Evolutionary conservation across 64 coral and sea anemone species (phyloP).

Genomic region (Actinia equina): DNA sequence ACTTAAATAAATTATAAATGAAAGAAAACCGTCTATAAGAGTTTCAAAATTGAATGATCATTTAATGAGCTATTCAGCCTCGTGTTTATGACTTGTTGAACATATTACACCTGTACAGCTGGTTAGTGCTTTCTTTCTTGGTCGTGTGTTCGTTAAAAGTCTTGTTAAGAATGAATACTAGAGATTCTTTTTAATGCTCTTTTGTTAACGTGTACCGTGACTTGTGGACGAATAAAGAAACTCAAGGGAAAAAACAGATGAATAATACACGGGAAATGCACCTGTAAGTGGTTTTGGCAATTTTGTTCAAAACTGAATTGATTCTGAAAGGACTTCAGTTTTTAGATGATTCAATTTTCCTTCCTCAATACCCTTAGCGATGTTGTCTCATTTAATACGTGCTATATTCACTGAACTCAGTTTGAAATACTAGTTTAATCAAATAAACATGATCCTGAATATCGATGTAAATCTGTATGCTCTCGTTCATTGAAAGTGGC

Average conservation of each 20-base stretch:
- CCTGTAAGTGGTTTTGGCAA: background rate
- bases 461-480: no score
- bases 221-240: background rate
- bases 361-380: background rate
- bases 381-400: background rate
- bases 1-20: background rate
- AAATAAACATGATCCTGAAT: no score
- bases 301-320: background rate
- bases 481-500: no score
- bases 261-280: background rate
- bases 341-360: background rate
- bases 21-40: background rate
- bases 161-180: background rate
- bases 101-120: background rate
- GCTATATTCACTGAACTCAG: no score
- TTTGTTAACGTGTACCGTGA: background rate
- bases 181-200: slow-evolving; percentile 2
- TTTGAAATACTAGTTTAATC: no score
- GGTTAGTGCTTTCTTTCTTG: background rate
- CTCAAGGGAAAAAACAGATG: background rate
- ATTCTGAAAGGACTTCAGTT: slow-evolving; percentile 2
- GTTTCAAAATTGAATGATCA: background rate
- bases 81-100: slow-evolving; percentile 7
- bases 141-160: slow-evolving; percentile 1
- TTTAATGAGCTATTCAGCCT: background rate